Evolutionary conservation across 2,797 vertebrate species (phyloP).

Genomic region (Carduelis carduelis): DNA sequence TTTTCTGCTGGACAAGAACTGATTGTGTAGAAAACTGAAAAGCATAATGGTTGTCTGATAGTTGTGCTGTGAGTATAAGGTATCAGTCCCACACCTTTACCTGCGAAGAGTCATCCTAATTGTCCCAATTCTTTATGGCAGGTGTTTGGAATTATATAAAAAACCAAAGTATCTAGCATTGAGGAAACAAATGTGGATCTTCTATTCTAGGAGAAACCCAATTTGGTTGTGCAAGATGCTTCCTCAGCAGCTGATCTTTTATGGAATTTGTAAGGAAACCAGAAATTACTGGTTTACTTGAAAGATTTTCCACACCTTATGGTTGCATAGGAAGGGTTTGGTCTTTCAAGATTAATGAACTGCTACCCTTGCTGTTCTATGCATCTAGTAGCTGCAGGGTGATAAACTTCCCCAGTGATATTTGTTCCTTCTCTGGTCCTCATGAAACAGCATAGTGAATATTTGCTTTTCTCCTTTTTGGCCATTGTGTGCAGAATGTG

Average conservation of each 20-base stretch:
- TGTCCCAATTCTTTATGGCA: background rate
- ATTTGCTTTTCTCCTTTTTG: background rate
- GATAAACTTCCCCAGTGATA: background rate
- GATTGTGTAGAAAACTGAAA: background rate
- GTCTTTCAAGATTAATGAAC: background rate
- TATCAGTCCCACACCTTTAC: background rate
- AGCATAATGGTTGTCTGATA: background rate
- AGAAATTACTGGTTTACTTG: background rate
- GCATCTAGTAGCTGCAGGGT: background rate
- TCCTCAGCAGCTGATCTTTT: rapidly evolving
- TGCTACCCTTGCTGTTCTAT: background rate
- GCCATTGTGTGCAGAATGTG: background rate
- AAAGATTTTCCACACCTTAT: background rate
- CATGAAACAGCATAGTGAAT: rapidly evolving
- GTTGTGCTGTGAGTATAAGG: too few species aligned
- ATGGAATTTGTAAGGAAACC: background rate
- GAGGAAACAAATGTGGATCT: background rate
- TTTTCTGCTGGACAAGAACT: background rate
- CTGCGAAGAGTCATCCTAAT: background rate
- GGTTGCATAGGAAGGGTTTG: background rate
- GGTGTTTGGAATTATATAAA: background rate
- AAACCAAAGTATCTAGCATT: background rate
- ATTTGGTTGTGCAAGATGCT: background rate
- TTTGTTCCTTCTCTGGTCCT: background rate
- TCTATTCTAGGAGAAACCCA: background rate